phyloP scores from a whole-genome alignment of 92 coral and sea anemone genomes.

The Scolanthus callimorphus region DNA sequence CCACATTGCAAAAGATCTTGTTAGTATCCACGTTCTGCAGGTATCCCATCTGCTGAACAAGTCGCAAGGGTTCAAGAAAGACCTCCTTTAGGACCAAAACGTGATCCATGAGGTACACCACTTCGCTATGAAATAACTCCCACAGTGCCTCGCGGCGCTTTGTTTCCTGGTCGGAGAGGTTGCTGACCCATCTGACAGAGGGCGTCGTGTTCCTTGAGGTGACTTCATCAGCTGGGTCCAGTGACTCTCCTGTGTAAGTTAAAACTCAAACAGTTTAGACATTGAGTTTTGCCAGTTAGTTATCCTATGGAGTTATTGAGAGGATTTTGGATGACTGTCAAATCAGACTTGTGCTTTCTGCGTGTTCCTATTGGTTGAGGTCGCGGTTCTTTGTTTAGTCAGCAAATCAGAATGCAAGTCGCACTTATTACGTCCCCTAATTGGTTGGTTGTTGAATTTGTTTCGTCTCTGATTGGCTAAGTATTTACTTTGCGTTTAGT shows the following conservation, averaged over 20 bases:
- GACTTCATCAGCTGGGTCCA: conserved; percentile 86
- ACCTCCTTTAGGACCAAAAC: conserved; percentile 90
- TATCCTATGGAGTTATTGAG: no score
- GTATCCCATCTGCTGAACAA: conserved; percentile 79
- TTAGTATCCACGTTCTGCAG: conserved; percentile 58
- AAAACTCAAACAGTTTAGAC: no score
- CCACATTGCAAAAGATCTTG: conserved; percentile 83
- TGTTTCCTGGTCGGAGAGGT: conserved; percentile 83
- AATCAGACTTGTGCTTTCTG: no score
- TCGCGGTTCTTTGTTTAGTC: no score
- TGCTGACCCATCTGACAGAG: conserved; percentile 67
- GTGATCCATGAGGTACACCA: conserved; percentile 87
- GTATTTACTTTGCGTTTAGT: no score
- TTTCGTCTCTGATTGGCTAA: no score
- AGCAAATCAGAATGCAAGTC: no score
- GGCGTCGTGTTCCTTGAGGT: conserved; percentile 56
- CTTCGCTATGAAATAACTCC: conserved; percentile 97
- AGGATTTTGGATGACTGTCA: no score
- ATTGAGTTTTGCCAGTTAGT: no score
- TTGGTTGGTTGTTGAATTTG: no score
- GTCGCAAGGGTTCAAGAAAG: conserved; percentile 80
- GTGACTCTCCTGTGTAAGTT: conserved; percentile 78
- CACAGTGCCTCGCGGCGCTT: conserved; percentile 97
- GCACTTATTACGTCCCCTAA: no score
- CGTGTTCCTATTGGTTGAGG: no score